These are phyloP conservation scores for Phyto melanocephala DNA, from an alignment of 2,888 invertebrate species.

Conservation along the genomic window DNA sequence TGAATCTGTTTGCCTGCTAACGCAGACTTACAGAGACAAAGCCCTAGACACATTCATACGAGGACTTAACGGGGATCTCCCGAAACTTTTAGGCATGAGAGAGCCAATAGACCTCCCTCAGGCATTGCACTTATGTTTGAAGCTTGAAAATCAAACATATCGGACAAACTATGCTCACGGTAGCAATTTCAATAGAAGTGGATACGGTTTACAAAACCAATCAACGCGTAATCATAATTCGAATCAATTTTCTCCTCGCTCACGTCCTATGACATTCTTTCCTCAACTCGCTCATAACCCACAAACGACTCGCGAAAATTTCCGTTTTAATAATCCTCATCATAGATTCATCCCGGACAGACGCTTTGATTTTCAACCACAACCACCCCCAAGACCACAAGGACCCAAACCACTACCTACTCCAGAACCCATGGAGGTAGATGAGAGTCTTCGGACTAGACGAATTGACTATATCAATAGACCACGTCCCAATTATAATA, in stretches of 20 bases:
- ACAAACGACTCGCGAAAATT: conserved; percentile 13
- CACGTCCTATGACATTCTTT: conserved; percentile 14
- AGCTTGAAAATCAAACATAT: no score
- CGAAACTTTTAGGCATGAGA: conserved; percentile 52
- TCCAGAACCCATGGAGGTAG: not conserved
- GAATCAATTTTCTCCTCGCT: not conserved
- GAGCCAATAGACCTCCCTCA: conserved; percentile 65
- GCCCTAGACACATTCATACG: conserved; percentile 2
- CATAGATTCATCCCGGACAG: not conserved
- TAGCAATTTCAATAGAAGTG: no score
- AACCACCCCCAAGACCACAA: not conserved
- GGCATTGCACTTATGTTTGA: conserved; percentile 55
- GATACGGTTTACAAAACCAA: not conserved
- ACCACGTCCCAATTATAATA: conserved; percentile 15
- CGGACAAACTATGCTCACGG: not conserved
- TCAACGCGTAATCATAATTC: not conserved
- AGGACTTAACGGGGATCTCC: conserved; percentile 17
- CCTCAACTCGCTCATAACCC: conserved; percentile 6
- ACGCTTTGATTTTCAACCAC: not conserved
- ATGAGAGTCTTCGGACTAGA: not conserved
- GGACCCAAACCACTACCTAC: not conserved
- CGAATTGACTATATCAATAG: conserved; percentile 10
- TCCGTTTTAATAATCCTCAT: not conserved
- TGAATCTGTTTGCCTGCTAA: no score
- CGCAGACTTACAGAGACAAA: not conserved